Conservation (phyloP, 1,140 invertebrate genomes). For the Papilio dardanus region DNA sequence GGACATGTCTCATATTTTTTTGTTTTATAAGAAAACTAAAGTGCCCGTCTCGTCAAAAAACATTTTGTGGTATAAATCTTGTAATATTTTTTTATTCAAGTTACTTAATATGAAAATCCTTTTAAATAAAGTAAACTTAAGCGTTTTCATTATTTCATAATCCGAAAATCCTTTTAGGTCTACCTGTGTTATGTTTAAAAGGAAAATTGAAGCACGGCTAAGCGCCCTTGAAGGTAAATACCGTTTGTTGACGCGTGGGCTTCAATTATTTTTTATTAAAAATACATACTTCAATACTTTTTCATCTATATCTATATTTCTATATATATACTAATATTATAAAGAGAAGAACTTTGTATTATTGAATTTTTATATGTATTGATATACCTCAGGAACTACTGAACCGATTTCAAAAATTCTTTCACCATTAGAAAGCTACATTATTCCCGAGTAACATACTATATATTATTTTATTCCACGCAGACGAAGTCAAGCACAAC, state of each 20-base stretch:
- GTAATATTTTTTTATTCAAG: background rate
- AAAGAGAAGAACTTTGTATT: no score
- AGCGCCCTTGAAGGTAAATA: background rate
- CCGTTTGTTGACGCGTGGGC: background rate
- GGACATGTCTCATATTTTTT: no score
- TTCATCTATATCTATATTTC: background rate
- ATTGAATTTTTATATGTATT: no score
- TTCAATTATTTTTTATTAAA: background rate
- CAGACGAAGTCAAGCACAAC: no score
- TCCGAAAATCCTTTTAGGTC: slow-evolving; percentile 8
- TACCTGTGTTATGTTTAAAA: slow-evolving; percentile 13
- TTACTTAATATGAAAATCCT: background rate
- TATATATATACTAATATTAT: no score
- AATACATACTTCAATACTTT: background rate
- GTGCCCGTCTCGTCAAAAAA: no score
- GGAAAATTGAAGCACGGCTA: slow-evolving; percentile 4
- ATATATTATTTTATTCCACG: no score
- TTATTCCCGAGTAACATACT: no score
- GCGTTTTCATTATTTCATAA: background rate
- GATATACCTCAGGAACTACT: no score
- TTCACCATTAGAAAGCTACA: no score
- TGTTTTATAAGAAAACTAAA: background rate
- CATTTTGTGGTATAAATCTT: no score
- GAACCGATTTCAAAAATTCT: no score
- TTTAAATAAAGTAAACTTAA: background rate